Conservation (phyloP, 2,113 vertebrate genomes). For the Thunnus thynnus region DNA sequence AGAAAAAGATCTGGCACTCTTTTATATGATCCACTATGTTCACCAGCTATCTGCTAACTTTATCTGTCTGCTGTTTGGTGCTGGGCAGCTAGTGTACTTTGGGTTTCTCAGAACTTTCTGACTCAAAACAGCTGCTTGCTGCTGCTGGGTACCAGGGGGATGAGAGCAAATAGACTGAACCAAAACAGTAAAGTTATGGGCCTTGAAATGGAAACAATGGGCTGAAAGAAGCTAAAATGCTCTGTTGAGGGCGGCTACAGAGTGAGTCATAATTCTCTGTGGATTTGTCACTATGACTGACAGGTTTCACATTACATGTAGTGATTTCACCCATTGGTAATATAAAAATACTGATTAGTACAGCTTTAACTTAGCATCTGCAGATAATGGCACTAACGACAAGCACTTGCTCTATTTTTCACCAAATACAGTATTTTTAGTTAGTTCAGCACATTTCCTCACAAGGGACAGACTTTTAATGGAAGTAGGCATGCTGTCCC, state of each 20-base stretch:
- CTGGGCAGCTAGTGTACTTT: too few relatives aligned
- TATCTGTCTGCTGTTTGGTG: too few relatives aligned
- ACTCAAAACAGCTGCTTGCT: too few relatives aligned
- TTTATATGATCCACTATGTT: background rate
- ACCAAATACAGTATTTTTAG: conserved; percentile 23
- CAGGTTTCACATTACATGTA: background rate
- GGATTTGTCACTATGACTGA: background rate
- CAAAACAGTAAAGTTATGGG: too few relatives aligned
- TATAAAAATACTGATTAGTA: background rate
- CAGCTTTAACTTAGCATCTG: background rate
- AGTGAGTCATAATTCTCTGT: too few relatives aligned
- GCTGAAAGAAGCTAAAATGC: too few relatives aligned
- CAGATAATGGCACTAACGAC: background rate
- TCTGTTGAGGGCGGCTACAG: too few relatives aligned
- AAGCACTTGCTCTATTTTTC: background rate
- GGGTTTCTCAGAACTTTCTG: too few relatives aligned
- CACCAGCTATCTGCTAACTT: background rate
- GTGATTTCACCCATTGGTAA: background rate
- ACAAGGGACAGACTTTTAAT: conserved; percentile 45
- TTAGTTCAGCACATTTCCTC: conserved; percentile 50
- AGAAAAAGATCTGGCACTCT: background rate
- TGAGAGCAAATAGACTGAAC: too few relatives aligned
- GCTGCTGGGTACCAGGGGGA: background rate
- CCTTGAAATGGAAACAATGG: background rate
- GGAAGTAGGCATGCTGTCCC: conserved; percentile 60